phyloP scores from a whole-genome alignment of 2,113 vertebrate species.

The Trichomycterus rosablanca region DNA sequence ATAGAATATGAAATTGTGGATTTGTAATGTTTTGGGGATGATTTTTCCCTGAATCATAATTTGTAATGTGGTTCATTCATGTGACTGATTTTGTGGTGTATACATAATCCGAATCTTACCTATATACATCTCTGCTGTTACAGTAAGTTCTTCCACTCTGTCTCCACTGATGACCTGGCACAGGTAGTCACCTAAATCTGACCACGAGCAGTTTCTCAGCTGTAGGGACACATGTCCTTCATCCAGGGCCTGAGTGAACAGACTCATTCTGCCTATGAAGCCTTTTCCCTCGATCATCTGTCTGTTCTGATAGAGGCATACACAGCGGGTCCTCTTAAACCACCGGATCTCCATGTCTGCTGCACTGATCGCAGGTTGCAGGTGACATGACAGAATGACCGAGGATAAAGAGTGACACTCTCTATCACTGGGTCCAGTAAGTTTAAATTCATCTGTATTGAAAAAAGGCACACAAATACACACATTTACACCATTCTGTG shows the following conservation, averaged over 20 bases:
- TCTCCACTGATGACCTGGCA: slow-evolving; percentile 1
- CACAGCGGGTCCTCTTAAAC: slow-evolving; percentile 12
- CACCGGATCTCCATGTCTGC: slow-evolving; percentile 2
- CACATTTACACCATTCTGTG: too few relatives aligned
- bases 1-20: too few relatives aligned
- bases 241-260: slow-evolving; percentile 2
- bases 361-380: neutral
- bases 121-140: neutral
- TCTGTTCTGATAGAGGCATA: slow-evolving; percentile 13
- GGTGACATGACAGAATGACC: neutral
- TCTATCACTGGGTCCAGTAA: neutral
- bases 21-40: too few relatives aligned
- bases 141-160: neutral
- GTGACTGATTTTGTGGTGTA: too few relatives aligned
- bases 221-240: slow-evolving; percentile 7
- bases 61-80: too few relatives aligned
- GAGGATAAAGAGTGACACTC: neutral
- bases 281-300: slow-evolving; percentile 2
- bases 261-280: neutral
- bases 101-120: too few relatives aligned
- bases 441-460: slow-evolving; percentile 9
- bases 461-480: neutral
- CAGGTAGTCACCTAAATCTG: neutral
- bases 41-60: too few relatives aligned
- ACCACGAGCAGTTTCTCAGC: neutral